Percentiles rank a stretch among this genome's conserved stretches.
phyloP scores from a whole-genome alignment of 2,888 invertebrate genomes.

The Cheilosia urbana region DNA sequence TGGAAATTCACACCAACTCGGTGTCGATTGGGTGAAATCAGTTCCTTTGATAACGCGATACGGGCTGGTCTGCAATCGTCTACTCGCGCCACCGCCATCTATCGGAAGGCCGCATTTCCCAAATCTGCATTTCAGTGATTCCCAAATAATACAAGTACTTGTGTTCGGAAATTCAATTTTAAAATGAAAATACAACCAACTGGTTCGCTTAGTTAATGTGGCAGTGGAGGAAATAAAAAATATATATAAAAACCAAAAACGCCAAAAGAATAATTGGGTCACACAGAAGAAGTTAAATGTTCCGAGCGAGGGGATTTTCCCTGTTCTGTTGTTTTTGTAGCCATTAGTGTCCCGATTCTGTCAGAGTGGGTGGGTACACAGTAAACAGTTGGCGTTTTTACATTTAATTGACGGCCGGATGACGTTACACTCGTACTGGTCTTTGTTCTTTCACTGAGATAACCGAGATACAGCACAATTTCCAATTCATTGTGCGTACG shows the following conservation, averaged over 20 bases:
- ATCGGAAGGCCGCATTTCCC: slow-evolving; percentile 30
- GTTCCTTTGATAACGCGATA: slow-evolving; percentile 75
- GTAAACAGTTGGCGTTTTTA: slow-evolving; percentile 31
- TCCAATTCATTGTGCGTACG: slow-evolving; percentile 56
- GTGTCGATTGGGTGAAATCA: slow-evolving; percentile 74
- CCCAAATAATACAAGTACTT: background rate
- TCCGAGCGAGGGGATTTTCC: slow-evolving; percentile 32
- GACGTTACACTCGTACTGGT: slow-evolving; percentile 18
- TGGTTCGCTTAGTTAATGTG: background rate
- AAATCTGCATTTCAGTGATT: background rate
- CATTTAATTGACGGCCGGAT: slow-evolving; percentile 64
- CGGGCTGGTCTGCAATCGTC: slow-evolving; percentile 67
- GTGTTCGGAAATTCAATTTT: background rate
- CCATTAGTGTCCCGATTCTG: slow-evolving; percentile 37
- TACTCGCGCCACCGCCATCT: slow-evolving; percentile 68
- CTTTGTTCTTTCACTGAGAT: slow-evolving; percentile 9
- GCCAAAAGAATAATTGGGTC: slow-evolving; percentile 41
- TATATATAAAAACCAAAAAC: slow-evolving; percentile 3
- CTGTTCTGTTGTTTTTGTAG: slow-evolving; percentile 42
- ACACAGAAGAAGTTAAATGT: slow-evolving; percentile 57
- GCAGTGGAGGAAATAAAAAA: slow-evolving; percentile 4
- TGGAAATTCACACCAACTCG: slow-evolving; percentile 74
- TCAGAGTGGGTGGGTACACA: slow-evolving; percentile 10
- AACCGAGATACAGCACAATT: slow-evolving; percentile 47
- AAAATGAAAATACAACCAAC: slow-evolving; percentile 4